These are phyloP conservation scores for Cottoperca gobio DNA, from an alignment of 2,797 vertebrate genomes.

Conservation along the genomic window DNA sequence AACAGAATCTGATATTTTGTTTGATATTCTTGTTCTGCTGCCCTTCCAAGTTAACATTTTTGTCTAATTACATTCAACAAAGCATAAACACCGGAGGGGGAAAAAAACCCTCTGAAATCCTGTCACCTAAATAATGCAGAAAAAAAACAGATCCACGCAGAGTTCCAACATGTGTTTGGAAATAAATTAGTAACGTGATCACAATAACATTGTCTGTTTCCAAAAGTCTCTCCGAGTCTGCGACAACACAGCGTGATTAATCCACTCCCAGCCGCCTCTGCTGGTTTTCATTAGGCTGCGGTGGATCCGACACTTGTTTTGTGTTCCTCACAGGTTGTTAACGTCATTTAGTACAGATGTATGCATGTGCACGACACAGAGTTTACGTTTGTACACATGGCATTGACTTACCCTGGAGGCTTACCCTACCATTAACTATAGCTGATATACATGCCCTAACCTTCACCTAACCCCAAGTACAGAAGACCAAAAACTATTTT, in stretches of 20 bases:
- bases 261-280: slow-evolving; percentile 37
- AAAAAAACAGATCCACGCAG: slow-evolving; percentile 4
- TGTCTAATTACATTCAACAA: slow-evolving; percentile 30
- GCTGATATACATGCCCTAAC: slow-evolving; percentile 33
- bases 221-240: slow-evolving; percentile 22
- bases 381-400: slow-evolving; percentile 44
- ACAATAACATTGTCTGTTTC: slow-evolving; percentile 39
- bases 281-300: slow-evolving; percentile 69
- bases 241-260: slow-evolving; percentile 53
- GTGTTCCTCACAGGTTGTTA: slow-evolving; percentile 66
- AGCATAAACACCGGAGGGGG: background rate
- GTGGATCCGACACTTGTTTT: slow-evolving; percentile 72
- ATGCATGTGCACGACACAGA: slow-evolving; percentile 25
- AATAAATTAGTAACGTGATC: slow-evolving; percentile 60
- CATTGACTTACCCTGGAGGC: slow-evolving; percentile 16
- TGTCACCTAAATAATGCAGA: slow-evolving; percentile 44
- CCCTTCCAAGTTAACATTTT: slow-evolving; percentile 15
- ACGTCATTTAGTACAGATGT: slow-evolving; percentile 64
- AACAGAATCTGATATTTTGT: background rate
- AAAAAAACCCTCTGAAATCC: background rate
- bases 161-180: slow-evolving; percentile 42
- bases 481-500: slow-evolving; percentile 12
- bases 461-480: slow-evolving; percentile 41
- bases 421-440: slow-evolving; percentile 40
- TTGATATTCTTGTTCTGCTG: slow-evolving; percentile 3